Evolutionary conservation across 2,797 vertebrate species (phyloP), one percentile per base, ranked within the genome.

Genomic region (Trachurus trachurus): DNA sequence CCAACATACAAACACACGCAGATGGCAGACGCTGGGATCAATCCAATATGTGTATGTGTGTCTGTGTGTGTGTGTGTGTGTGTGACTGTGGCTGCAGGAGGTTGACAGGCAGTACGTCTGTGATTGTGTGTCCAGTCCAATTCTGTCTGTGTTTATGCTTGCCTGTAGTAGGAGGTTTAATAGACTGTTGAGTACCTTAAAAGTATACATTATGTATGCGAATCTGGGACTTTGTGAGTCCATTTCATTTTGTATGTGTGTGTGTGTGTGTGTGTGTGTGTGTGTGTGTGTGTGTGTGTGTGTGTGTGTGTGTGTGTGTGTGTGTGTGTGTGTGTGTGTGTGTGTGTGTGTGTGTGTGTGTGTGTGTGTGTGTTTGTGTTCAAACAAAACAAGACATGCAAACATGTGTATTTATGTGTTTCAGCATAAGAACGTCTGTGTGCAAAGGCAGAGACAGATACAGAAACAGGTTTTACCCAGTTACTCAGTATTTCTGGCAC

Each of bases 1-100:
- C 92, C 93, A 94, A 93, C 92, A 94, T 93, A 93, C 92, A 93
- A 94, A 93, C 93, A 93, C 93, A 93, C 92, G 88, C 93, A 94
- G 93, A 94, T 94, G 93, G 92, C 87, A 89, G 87, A 79, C 87
- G 84, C 92, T 94, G 92, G 92, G 92, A 86, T 83, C 76, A 85
- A 81, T 94, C 93, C 92, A 94, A 83, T 84, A 76, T 76, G 80
- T 80, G 81, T 78, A 71, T 80, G 71, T 42, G 39, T 61, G 74
- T 78, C 62, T 49, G 61, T 64, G 61, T 74, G 74, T 60, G 70
- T 59, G 73, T 64, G 77, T 54, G 59, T 47, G 60, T 56, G 72
- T 44, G 61, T 71, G 83, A 70, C 71, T 85, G 84, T 88, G 90
- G 86, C 87, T 88, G 89, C 81, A 89, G 86, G 85, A 93, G 89